Evolutionary conservation across 1,140 invertebrate genomes (phyloP).

Genomic region (Wiebesia pumilae): DNA sequence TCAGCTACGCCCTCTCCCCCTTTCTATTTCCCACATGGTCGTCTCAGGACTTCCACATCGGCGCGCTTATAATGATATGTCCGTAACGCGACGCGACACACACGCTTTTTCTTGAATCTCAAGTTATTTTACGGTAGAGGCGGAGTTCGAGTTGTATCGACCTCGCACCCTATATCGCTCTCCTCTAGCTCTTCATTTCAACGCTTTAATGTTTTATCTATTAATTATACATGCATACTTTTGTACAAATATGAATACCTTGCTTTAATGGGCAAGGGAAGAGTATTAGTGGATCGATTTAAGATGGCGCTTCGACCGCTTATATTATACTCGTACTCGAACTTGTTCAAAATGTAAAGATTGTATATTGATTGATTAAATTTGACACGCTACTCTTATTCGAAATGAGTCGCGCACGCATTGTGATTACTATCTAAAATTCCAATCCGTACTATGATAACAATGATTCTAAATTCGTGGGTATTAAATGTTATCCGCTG

Average conservation of each 20-base stretch:
- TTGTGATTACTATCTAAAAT: neutral
- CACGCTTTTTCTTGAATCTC: conserved; percentile 8
- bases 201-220: neutral
- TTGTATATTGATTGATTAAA: neutral
- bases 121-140: conserved; percentile 1
- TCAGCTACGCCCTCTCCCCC: neutral
- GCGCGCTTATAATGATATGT: neutral
- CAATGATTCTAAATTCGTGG: neutral
- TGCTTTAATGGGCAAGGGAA: neutral
- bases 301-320: neutral
- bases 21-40: neutral
- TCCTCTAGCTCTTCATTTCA: neutral
- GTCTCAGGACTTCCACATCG: conserved; percentile 15
- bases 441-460: neutral
- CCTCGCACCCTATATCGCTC: too few relatives aligned
- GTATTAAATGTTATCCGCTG: neutral
- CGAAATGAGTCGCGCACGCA: neutral
- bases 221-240: neutral
- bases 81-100: too few relatives aligned
- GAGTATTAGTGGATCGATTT: neutral
- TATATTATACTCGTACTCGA: neutral
- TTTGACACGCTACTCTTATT: neutral
- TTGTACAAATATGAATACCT: neutral
- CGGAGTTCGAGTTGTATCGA: neutral
- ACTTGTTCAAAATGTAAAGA: neutral